These are phyloP conservation scores for Stramonita haemastoma DNA, from an alignment of 2,888 invertebrate species.

Conservation along the genomic window DNA sequence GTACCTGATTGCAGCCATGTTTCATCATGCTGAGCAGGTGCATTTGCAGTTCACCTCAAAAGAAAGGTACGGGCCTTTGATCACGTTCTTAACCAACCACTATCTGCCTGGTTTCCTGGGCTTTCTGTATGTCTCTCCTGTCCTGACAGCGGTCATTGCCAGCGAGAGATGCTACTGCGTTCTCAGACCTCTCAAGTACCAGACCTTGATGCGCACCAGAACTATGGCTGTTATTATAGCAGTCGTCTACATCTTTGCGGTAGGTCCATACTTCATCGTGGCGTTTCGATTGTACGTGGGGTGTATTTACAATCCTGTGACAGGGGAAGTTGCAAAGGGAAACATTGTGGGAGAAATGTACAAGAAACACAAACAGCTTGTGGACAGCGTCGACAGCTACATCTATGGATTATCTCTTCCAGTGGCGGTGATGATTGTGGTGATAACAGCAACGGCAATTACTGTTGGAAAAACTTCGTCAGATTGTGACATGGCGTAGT, in stretches of 20 bases:
- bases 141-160: slow-evolving; percentile 21
- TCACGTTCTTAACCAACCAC: not conserved
- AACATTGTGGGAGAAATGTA: not conserved
- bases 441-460: slow-evolving; percentile 7
- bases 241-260: not conserved
- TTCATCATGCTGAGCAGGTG: not conserved
- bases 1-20: not conserved
- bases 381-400: not conserved
- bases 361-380: not conserved
- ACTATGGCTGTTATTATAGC: not conserved
- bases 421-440: not conserved
- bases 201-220: not conserved
- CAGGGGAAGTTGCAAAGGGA: not conserved
- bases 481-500: not conserved
- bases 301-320: not conserved
- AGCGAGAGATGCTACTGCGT: slow-evolving; percentile 23
- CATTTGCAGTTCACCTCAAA: not conserved
- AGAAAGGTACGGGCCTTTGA: not conserved
- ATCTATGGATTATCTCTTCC: not conserved
- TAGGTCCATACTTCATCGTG: not conserved
- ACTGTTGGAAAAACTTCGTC: not conserved
- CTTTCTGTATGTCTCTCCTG: not conserved
- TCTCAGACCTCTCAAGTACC: slow-evolving; percentile 14
- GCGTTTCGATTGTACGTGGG: not conserved
- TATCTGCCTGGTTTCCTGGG: not conserved